Evolutionary conservation across 2,113 vertebrate genomes (phyloP), one percentile per base, ranked within the genome.

Genomic region (Antennarius striatus): DNA sequence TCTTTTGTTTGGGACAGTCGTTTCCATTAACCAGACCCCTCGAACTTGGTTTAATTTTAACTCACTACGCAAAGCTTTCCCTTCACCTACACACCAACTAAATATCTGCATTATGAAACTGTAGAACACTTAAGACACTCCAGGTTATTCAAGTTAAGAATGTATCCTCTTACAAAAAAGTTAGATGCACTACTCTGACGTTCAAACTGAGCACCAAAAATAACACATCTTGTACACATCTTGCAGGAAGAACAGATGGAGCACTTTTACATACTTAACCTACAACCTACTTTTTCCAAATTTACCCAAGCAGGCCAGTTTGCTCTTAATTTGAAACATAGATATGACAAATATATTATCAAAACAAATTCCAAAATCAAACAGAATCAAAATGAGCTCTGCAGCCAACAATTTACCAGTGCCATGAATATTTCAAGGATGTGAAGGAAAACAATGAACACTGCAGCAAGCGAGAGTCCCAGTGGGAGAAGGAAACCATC

Each of bases 401-500:
- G 32, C 32, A 36, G 7, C 32, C 7, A 36, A 7, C 32, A 36
- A 5, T 36, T 36, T 36, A 36, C 22, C 4, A 49, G 60, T 57
- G 1, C n/a, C 36, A 13, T 51, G 30, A 36, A 8, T 50, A 55
- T 49, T 63, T 73, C 12, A 6, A 39, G 50, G 17, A 63, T 36
- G 32, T 36, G 32, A 36, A 36, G 32, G 32, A 62, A 70, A 14
- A 56, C 43, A 43, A 43, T 36, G 42, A 43, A 64, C 55, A 12
- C 50, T 71, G 77, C 71, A 53, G 85, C 68, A 73, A 5, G 55
- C 61, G 65, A 57, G 71, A 1, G 53, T 88, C 87, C 86, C 80
- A 45, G 63, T 81, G 79, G 83, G 89, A 78, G 77, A 82, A 81
- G 77, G 60, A 69, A 79, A 92, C 89, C 91, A 92, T 91, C 90